Evolutionary conservation across 2,113 vertebrate species (phyloP).

Genomic region (Pomatorhinus ruficollis): DNA sequence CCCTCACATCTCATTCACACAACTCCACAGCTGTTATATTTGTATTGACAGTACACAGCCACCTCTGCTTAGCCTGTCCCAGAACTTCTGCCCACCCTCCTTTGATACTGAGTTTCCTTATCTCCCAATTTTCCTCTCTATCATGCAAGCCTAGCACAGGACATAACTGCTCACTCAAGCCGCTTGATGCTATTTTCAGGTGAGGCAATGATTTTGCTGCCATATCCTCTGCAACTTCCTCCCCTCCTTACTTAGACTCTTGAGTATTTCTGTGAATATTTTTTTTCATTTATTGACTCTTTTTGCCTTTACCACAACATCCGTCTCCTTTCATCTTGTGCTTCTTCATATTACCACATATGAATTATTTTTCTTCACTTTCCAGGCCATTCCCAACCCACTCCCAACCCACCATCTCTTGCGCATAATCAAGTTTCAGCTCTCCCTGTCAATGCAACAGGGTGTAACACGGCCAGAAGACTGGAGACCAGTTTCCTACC

Average conservation of each 20-base stretch:
- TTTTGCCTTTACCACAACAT: neutral
- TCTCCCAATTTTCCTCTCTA: neutral
- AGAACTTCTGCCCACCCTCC: neutral
- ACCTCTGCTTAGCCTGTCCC: neutral
- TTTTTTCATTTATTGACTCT: neutral
- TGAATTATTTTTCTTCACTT: neutral
- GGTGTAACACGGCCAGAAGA: neutral
- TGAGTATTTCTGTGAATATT: neutral
- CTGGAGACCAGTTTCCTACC: neutral
- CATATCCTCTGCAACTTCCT: neutral
- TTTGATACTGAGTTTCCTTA: rapidly evolving
- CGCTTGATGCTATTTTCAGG: neutral
- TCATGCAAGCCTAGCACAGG: neutral
- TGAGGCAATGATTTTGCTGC: neutral
- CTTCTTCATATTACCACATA: neutral
- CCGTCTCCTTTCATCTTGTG: neutral
- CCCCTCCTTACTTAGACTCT: neutral
- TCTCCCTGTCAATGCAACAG: neutral
- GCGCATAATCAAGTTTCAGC: neutral
- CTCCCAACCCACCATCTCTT: neutral
- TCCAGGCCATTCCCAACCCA: neutral
- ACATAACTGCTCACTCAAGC: neutral
- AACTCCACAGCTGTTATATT: neutral
- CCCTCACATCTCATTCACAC: neutral
- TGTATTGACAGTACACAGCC: neutral